phyloP scores from a whole-genome alignment of 2,113 vertebrate species.

The Numenius arquata region DNA sequence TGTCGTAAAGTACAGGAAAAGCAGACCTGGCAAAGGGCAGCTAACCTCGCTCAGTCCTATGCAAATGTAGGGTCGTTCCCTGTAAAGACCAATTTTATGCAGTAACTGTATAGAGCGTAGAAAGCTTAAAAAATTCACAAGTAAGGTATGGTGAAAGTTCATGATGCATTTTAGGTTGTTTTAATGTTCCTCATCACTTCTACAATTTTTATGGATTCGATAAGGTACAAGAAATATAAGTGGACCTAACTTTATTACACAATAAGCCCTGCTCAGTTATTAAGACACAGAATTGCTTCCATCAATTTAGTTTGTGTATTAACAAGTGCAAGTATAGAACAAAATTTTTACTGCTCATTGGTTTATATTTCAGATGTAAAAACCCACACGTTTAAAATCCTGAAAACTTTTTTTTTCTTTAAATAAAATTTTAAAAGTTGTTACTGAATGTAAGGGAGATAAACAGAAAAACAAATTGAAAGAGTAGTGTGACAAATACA shows the following conservation, averaged over 20 bases:
- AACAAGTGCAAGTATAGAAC: neutral
- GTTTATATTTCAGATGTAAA: neutral
- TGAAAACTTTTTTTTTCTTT: neutral
- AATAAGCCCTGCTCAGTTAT: neutral
- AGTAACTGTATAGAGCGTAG: neutral
- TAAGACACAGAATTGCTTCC: neutral
- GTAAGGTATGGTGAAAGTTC: neutral
- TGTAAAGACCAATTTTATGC: neutral
- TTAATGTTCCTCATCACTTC: neutral
- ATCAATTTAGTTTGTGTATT: neutral
- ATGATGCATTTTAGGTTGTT: neutral
- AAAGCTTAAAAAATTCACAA: neutral
- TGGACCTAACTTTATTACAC: neutral
- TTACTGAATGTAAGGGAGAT: neutral
- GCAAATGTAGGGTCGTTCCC: fast-evolving
- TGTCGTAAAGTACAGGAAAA: neutral
- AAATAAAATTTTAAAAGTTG: neutral
- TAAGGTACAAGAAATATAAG: neutral
- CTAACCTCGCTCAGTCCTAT: neutral
- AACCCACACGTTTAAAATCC: neutral
- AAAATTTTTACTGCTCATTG: neutral
- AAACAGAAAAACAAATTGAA: neutral
- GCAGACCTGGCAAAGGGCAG: neutral
- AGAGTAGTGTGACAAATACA: neutral
- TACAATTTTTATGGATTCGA: neutral